Conservation (phyloP, 2,888 invertebrate genomes). For the Athripsodes cinereus region DNA sequence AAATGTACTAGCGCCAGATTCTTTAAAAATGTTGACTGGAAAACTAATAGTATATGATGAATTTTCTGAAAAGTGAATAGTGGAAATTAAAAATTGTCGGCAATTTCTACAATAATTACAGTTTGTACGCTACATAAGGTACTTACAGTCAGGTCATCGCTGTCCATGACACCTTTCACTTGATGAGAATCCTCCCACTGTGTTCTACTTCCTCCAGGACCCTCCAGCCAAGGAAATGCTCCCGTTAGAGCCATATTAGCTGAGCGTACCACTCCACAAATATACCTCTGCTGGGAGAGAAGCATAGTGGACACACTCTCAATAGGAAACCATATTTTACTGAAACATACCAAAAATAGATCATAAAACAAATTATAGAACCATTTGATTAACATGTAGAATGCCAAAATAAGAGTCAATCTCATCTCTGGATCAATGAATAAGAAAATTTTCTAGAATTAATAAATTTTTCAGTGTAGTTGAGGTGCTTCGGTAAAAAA, state of each 20-base stretch:
- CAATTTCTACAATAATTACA: no score
- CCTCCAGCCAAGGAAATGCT: slow-evolving; percentile 14
- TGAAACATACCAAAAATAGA: no score
- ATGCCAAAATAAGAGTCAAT: no score
- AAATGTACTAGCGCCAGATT: slow-evolving; percentile 42
- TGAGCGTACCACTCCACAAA: not conserved
- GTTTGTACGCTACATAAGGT: no score
- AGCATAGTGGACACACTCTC: not conserved
- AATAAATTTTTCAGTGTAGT: no score
- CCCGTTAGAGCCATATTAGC: slow-evolving; percentile 4
- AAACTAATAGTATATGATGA: slow-evolving; percentile 44
- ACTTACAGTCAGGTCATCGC: slow-evolving; percentile 10
- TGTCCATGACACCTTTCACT: not conserved
- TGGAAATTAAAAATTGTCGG: no score
- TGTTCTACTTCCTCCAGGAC: no score
- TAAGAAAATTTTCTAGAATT: no score
- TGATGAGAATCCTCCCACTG: slow-evolving; percentile 3
- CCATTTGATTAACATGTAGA: no score
- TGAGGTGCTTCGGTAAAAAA: no score
- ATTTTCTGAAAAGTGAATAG: slow-evolving; percentile 39
- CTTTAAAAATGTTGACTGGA: slow-evolving; percentile 44
- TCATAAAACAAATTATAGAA: no score
- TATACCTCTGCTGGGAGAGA: not conserved
- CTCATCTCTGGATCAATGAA: no score
- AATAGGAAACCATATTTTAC: not conserved